These are phyloP conservation scores for Perca schrenkii DNA, from an alignment of 2,113 vertebrate genomes.

Conservation along the genomic window DNA sequence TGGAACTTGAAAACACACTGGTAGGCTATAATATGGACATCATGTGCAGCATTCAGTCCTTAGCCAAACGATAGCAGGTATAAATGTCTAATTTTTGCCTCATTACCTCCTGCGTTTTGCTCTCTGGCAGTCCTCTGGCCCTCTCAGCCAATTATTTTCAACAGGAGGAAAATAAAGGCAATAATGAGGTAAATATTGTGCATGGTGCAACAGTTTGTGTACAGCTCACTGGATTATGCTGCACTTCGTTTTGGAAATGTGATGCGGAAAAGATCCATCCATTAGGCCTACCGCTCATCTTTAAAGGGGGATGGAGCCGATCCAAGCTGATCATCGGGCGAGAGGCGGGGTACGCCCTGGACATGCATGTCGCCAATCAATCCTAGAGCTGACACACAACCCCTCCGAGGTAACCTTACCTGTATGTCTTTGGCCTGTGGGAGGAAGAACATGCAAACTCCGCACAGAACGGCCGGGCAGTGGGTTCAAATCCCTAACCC, in stretches of 20 bases:
- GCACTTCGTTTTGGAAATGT: slow-evolving; percentile 6
- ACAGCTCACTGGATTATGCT: slow-evolving; percentile 33
- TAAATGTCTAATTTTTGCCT: slow-evolving; percentile 37
- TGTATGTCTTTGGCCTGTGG: neutral
- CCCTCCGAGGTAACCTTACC: neutral
- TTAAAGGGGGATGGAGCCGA: neutral
- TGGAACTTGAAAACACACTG: slow-evolving; percentile 9
- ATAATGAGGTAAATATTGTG: slow-evolving; percentile 57
- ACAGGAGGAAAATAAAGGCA: slow-evolving; percentile 45
- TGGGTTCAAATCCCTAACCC: neutral
- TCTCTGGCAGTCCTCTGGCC: neutral
- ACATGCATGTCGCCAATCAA: no score
- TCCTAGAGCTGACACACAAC: neutral
- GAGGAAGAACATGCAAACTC: neutral
- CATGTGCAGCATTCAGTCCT: slow-evolving; percentile 11
- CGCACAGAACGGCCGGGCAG: neutral
- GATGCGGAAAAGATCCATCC: slow-evolving; percentile 14
- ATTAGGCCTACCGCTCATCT: neutral
- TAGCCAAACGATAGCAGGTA: neutral
- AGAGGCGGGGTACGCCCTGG: neutral
- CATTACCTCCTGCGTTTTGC: slow-evolving; percentile 38
- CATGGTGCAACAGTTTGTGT: slow-evolving; percentile 32
- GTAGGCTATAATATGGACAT: neutral
- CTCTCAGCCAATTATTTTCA: slow-evolving; percentile 31
- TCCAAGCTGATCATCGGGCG: neutral